Evolutionary conservation across 2,797 vertebrate genomes (phyloP), one percentile per base, ranked within the genome.

Genomic region (Cossypha heuglini): DNA sequence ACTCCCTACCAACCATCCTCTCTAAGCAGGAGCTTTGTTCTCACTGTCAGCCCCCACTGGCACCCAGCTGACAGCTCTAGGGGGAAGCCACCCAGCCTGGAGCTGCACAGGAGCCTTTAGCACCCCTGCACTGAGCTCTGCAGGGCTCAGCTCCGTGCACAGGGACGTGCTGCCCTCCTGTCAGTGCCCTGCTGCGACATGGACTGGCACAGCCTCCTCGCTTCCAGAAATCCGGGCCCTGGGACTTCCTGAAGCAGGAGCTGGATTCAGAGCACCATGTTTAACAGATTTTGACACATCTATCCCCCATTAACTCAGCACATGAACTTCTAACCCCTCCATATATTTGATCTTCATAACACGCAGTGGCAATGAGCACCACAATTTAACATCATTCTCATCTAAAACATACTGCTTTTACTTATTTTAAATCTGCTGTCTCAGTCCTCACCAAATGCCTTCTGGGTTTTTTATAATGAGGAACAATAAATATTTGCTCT

Each of bases 81-180:
- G 38, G 21, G 21, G 22, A 49, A 72, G 35, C 11, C 13, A 26
- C 0, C 2, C 1, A 0, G 29, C 5, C 63, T 57, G 90, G 71
- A 59, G 43, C 22, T 31, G 61, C 22, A 4, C 0, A 13, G 33
- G 20, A 48, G 15, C 8, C 29, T 64, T 26, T 4, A 7, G 4
- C 38, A 68, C 5, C 3, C 4, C 1, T 19, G 59, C 45, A 2
- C 4, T 3, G 28, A 85, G 81, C 69, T 51, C 9, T 43, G 46
- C 51, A 20, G 61, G 16, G 42, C 66, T 61, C 83, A 28, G 48
- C 10, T 33, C 61, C 25, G 4, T 8, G 0, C 28, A 12, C 31
- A 66, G 37, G 46, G 75, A 40, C 0, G 0, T 4, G 31, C 57
- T 45, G 52, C 61, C 1, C 0, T 13, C 16, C 6, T 1, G 0